Evolutionary conservation across 2,888 invertebrate genomes (phyloP).

Genomic region (Troides aeacus): DNA sequence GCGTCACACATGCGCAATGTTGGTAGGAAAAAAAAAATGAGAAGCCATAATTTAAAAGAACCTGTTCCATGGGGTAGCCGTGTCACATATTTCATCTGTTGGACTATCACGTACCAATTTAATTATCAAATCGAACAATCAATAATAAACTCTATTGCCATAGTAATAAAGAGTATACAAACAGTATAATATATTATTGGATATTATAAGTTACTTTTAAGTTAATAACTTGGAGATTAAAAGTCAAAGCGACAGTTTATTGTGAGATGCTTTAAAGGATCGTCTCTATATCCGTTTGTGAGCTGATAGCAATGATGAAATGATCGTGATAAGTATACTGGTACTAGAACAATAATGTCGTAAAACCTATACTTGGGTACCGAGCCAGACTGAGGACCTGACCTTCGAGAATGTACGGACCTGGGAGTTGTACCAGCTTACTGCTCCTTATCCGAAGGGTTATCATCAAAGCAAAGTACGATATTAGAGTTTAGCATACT

Average conservation of each 20-base stretch:
- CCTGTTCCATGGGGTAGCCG: conserved; percentile 67
- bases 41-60: conserved; percentile 72
- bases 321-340: no score
- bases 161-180: conserved; percentile 3
- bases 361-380: no score
- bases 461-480: no score
- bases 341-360: no score
- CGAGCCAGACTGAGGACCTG: no score
- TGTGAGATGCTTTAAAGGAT: conserved; percentile 15
- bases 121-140: background rate
- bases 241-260: conserved; percentile 29
- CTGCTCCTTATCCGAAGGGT: no score
- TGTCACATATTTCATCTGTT: conserved; percentile 44
- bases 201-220: conserved; percentile 14
- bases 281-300: background rate
- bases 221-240: conserved; percentile 30
- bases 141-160: conserved; percentile 11
- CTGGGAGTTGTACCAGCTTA: no score
- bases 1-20: conserved; percentile 32
- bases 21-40: conserved; percentile 47
- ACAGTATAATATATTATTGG: conserved; percentile 12
- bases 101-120: conserved; percentile 27
- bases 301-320: no score
- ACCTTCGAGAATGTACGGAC: no score
- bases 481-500: no score